Conservation (phyloP, 2,888 invertebrate genomes). For the Melangyna quadrimaculata region DNA sequence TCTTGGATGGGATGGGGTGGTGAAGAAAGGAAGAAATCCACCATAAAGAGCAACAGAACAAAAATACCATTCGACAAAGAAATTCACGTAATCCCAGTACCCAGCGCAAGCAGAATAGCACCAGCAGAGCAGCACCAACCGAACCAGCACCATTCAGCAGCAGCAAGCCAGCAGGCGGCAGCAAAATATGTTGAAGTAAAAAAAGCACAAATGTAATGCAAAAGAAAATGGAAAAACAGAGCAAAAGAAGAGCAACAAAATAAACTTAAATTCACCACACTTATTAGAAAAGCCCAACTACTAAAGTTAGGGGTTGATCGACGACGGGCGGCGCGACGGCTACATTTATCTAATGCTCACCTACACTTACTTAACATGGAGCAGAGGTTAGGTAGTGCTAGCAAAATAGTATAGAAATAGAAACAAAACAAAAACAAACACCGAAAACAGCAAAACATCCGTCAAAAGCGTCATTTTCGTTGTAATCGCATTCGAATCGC, state of each 20-base stretch:
- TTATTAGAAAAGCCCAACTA: constrained; percentile 13
- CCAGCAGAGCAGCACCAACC: neutral
- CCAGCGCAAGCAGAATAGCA: neutral
- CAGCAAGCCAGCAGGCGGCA: neutral
- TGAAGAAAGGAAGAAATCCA: constrained; percentile 58
- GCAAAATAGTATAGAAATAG: neutral
- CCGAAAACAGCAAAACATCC: constrained; percentile 6
- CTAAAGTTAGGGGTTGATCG: constrained; percentile 40
- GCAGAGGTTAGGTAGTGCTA: neutral
- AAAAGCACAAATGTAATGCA: constrained; percentile 39
- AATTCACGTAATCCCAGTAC: constrained; percentile 6
- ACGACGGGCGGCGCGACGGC: neutral
- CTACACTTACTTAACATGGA: neutral
- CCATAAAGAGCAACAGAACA: constrained; percentile 34
- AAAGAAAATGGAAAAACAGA: constrained; percentile 56
- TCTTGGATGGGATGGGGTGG: constrained; percentile 12
- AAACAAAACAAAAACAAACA: constrained; percentile 42
- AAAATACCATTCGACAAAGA: constrained; percentile 9
- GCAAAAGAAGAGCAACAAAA: constrained; percentile 28
- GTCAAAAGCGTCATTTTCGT: constrained; percentile 46
- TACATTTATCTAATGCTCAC: constrained; percentile 11
- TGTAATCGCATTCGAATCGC: constrained; percentile 45
- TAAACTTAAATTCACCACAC: constrained; percentile 44
- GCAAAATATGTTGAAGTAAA: neutral
- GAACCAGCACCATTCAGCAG: neutral